These are phyloP conservation scores for Gambelia wislizenii DNA, from an alignment of 2,797 vertebrate species.

Conservation along the genomic window DNA sequence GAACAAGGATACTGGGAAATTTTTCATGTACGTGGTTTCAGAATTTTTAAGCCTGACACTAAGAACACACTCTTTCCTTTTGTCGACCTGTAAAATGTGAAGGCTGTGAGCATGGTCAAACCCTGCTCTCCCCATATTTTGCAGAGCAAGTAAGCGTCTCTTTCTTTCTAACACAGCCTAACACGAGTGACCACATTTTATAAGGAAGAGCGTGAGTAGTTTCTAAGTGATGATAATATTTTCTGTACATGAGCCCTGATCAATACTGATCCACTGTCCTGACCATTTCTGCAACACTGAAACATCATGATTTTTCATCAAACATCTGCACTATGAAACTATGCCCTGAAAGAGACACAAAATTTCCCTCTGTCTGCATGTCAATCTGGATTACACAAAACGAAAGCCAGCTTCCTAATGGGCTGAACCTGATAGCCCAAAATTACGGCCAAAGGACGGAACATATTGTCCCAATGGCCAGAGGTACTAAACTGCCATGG, in stretches of 20 bases:
- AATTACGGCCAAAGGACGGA: conserved; percentile 7
- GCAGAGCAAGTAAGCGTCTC: background rate
- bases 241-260: conserved; percentile 22
- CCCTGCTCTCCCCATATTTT: background rate
- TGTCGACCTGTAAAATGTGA: background rate
- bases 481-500: conserved; percentile 24
- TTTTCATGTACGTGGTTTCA: background rate
- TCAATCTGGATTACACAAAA: background rate
- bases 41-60: background rate
- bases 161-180: conserved; percentile 6
- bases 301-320: conserved; percentile 18
- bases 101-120: background rate
- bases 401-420: conserved; percentile 43
- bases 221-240: conserved; percentile 19
- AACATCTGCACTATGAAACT: background rate
- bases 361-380: conserved; percentile 19
- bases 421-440: conserved; percentile 35
- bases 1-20: background rate
- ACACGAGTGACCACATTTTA: background rate
- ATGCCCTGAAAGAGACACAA: background rate
- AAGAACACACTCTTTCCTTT: background rate
- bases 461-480: conserved; percentile 38
- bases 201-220: background rate
- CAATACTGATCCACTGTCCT: conserved; percentile 21
- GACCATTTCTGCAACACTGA: conserved; percentile 15